Base-by-base conservation (phyloP, 2,888 invertebrate genomes). In the Anthoptus insignis region DNA sequence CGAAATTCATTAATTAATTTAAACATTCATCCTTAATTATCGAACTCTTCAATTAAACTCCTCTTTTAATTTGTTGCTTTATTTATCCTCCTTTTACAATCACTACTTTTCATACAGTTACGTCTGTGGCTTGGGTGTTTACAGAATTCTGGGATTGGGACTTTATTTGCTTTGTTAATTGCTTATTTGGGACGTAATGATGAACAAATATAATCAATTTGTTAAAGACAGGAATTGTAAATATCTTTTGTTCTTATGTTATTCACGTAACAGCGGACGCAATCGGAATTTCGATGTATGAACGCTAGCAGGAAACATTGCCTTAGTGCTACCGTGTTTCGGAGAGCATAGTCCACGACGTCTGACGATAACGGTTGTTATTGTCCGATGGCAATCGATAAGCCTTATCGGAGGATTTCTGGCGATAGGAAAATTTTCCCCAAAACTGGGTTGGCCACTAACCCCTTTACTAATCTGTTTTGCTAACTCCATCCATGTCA, bases 21-120 rank as follows among this genome's bases (percentile, higher is more conserved):
- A 87, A 91, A 91, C 87, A 91, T 89, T 89, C 88, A 89, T 86
- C 87, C 85, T 89, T 90, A 88, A 91, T 91, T 92, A 92, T 90
- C 84, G 87, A 83, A 84, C 87, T 88, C 87, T 88, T 88, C 86
- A 91, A 89, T 91, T 89, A 84, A 88, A 88, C 78, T 84, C 80
- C 77, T 58, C 81, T 83, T 88, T 88, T 83, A 86, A 88, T 89
- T 89, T 87, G 87, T 87, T 86, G 81, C 80, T 87, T 88, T 88
- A 86, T 88, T 89, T 88, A 83, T 84, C 64, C 58, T 65, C 57
- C 65, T 65, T 68, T 66, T 61, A 65, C 64, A 70, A 61, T 71
- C 66, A 67, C 78, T 80, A 77, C 75, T 75, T 76, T 78, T 75
- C 77, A 77, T 79, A 79, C 78, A 81, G 83, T 83, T 81, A 82